Evolutionary conservation across 2,888 invertebrate genomes (phyloP).

Genomic region (Cryptocephalus moraei): DNA sequence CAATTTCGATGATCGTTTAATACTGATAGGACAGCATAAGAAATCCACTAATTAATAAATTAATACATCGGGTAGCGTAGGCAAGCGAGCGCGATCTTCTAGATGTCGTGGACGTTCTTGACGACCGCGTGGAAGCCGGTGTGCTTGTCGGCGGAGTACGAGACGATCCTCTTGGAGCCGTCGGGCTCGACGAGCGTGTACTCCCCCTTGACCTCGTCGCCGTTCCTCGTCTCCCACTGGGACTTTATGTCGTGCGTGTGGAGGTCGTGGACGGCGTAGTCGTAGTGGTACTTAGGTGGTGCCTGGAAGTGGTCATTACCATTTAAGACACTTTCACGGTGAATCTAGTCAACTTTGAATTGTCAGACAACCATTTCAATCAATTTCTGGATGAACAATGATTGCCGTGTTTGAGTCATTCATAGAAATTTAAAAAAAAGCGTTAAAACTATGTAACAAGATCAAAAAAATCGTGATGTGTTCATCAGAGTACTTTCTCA

Average conservation of each 20-base stretch:
- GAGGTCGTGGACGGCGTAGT: constrained; percentile 39
- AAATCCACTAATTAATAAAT: too few species aligned
- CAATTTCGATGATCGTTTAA: too few species aligned
- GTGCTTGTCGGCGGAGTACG: constrained; percentile 35
- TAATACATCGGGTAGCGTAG: neutral
- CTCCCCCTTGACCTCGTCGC: constrained; percentile 38
- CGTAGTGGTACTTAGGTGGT: constrained; percentile 38
- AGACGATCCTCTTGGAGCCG: constrained; percentile 33
- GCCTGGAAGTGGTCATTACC: constrained; percentile 24
- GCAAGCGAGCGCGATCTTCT: constrained; percentile 1
- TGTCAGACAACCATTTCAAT: too few species aligned
- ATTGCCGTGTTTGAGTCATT: too few species aligned
- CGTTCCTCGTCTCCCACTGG: constrained; percentile 39
- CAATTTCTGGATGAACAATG: too few species aligned
- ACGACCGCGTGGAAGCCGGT: constrained; percentile 35
- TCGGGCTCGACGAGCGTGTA: constrained; percentile 37
- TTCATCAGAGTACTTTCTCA: too few species aligned
- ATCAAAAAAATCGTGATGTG: too few species aligned
- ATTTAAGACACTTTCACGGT: too few species aligned
- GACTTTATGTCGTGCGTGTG: constrained; percentile 40
- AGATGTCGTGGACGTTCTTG: constrained; percentile 27
- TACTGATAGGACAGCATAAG: too few species aligned
- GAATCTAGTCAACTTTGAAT: too few species aligned
- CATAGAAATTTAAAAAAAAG: too few species aligned
- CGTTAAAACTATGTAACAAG: too few species aligned